Conservation (phyloP, 2,888 invertebrate species). For the Sminthurinus aureus region DNA sequence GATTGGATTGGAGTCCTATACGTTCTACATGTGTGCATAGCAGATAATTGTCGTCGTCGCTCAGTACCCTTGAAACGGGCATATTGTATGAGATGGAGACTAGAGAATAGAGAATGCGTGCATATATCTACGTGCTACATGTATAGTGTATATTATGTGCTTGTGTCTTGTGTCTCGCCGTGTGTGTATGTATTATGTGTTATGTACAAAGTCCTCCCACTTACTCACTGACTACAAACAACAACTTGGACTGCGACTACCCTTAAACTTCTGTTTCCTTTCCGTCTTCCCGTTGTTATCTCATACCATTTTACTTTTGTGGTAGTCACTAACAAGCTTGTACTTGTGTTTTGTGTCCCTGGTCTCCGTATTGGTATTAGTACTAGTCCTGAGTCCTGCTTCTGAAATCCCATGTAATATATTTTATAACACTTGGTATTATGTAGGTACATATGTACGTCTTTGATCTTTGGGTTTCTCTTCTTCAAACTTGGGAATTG, state of each 20-base stretch:
- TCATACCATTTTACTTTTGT: conserved; percentile 9
- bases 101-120: no score
- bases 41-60: no score
- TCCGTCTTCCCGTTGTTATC: not conserved
- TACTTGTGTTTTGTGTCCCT: not conserved
- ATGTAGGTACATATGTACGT: not conserved
- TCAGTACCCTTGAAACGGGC: no score
- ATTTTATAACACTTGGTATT: no score
- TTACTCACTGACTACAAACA: not conserved
- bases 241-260: not conserved
- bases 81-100: no score
- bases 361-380: not conserved
- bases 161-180: not conserved
- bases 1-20: no score
- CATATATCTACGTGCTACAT: no score
- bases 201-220: no score
- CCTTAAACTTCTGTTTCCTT: not conserved
- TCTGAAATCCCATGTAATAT: no score
- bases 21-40: no score
- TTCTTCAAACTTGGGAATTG: not conserved
- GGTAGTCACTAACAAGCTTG: not conserved
- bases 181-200: not conserved
- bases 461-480: not conserved
- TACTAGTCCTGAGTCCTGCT: no score
- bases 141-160: no score